Conservation (phyloP, 2,113 vertebrate genomes). For the Corythoichthys intestinalis region DNA sequence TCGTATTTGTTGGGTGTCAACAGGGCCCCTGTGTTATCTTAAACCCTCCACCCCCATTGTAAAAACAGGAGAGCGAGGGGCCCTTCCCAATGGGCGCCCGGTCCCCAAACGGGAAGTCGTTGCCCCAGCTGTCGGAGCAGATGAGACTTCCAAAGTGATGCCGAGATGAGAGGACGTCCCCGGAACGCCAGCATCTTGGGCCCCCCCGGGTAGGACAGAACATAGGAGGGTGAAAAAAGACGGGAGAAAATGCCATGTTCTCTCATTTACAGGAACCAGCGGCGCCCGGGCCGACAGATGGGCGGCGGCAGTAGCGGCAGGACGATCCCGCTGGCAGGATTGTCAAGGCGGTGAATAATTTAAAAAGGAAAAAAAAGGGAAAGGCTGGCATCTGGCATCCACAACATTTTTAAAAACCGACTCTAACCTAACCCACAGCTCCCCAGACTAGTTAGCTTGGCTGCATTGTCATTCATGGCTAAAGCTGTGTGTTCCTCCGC, state of each 20-base stretch:
- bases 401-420: background rate
- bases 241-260: slow-evolving; percentile 11
- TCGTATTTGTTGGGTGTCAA: slow-evolving; percentile 56
- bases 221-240: background rate
- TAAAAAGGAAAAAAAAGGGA: slow-evolving; percentile 74
- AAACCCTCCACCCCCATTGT: slow-evolving; percentile 35
- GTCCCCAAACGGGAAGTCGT: slow-evolving; percentile 33
- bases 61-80: slow-evolving; percentile 51
- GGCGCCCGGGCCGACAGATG: slow-evolving; percentile 62
- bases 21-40: slow-evolving; percentile 41
- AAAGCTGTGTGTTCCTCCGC: background rate
- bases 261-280: slow-evolving; percentile 16
- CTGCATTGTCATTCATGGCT: background rate
- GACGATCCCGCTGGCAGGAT: slow-evolving; percentile 65
- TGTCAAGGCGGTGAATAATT: slow-evolving; percentile 80
- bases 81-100: slow-evolving; percentile 23
- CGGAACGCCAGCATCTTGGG: background rate
- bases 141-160: slow-evolving; percentile 57
- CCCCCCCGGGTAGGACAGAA: slow-evolving; percentile 5
- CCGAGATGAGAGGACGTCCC: background rate
- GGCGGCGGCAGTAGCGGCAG: slow-evolving; percentile 62
- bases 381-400: slow-evolving; percentile 38
- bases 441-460: background rate
- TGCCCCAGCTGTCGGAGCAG: slow-evolving; percentile 67
- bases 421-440: background rate